Evolutionary conservation across 2,888 invertebrate genomes (phyloP).

Genomic region (Crematogaster levior): DNA sequence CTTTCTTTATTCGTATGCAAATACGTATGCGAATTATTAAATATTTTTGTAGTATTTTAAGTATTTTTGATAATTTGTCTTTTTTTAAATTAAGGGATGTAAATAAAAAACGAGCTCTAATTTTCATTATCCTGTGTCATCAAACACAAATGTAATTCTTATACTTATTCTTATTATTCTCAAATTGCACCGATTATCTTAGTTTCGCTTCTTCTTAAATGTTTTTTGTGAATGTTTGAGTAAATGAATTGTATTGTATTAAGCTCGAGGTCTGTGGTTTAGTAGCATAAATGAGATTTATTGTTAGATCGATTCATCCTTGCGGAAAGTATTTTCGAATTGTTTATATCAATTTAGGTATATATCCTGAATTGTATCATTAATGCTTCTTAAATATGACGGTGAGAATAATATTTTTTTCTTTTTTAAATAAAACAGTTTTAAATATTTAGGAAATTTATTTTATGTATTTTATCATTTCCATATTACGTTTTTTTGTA

Average conservation of each 20-base stretch:
- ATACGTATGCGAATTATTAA: background rate
- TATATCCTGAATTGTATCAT: background rate
- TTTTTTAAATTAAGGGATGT: background rate
- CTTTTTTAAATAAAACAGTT: background rate
- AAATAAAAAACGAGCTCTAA: background rate
- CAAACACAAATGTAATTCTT: too few species aligned
- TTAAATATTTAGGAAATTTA: background rate
- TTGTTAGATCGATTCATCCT: too few species aligned
- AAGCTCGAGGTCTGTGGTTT: background rate
- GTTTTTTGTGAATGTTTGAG: too few species aligned
- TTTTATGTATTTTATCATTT: background rate
- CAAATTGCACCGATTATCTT: too few species aligned
- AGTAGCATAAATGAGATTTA: too few species aligned
- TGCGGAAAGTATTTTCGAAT: too few species aligned
- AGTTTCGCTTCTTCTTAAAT: too few species aligned
- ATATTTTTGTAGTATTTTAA: background rate
- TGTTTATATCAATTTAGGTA: background rate
- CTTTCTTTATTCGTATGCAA: constrained; percentile 8
- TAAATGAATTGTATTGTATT: background rate
- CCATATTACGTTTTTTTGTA: background rate
- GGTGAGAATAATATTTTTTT: background rate
- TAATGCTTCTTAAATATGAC: background rate
- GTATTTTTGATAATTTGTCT: background rate
- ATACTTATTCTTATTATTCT: too few species aligned
- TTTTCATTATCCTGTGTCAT: background rate